A percentile compares a stretch with the other conserved stretches of the same genome.
phyloP scores from a whole-genome alignment of 2,888 invertebrate genomes.

The Diabrotica balteata region DNA sequence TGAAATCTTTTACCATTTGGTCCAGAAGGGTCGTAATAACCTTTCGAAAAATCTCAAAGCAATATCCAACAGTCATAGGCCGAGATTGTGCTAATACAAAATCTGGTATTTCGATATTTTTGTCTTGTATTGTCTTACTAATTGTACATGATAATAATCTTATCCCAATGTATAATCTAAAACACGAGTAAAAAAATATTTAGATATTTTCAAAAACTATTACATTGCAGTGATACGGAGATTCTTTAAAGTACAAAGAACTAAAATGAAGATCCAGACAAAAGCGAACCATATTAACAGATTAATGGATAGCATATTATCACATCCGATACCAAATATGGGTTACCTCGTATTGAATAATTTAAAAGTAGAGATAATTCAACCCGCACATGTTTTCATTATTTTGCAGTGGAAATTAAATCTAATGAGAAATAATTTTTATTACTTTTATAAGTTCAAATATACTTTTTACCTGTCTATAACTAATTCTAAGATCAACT shows the following conservation, averaged over 20 bases:
- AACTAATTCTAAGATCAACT: conserved; percentile 37
- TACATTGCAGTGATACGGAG: no score
- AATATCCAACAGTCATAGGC: conserved; percentile 36
- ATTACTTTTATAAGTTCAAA: not conserved
- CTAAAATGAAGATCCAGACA: no score
- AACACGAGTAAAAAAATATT: conserved; percentile 10
- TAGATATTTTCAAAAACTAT: not conserved
- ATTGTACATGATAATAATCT: conserved; percentile 30
- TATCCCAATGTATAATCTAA: conserved; percentile 38
- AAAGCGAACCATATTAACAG: no score
- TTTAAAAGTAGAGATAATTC: no score
- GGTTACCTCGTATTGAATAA: no score
- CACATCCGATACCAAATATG: no score
- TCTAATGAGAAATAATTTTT: no score
- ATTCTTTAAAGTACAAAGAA: no score
- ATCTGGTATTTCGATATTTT: conserved; percentile 9
- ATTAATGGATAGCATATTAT: no score
- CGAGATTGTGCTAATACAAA: conserved; percentile 28
- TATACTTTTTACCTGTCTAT: conserved; percentile 37
- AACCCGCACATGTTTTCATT: no score
- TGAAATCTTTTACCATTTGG: conserved; percentile 20
- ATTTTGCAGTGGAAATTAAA: no score
- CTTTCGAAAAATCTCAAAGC: conserved; percentile 34
- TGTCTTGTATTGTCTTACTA: conserved; percentile 14
- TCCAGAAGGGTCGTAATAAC: conserved; percentile 10